phyloP scores from a whole-genome alignment of 2,888 invertebrate species.

The Allacma fusca region DNA sequence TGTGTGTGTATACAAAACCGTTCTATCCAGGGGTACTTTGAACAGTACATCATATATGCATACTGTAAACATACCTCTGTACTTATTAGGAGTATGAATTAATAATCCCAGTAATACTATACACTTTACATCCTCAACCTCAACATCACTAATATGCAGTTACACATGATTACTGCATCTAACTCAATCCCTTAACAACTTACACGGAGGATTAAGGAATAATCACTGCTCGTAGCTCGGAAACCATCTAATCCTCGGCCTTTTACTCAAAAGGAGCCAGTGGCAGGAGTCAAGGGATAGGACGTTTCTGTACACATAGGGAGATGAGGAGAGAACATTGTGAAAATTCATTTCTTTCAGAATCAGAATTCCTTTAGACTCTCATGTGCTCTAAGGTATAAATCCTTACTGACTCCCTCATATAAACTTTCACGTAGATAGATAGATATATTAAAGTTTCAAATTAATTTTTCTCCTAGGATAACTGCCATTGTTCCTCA shows the following conservation, averaged over 20 bases:
- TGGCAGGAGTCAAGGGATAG: not conserved
- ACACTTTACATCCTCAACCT: slow-evolving; percentile 10
- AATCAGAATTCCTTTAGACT: not conserved
- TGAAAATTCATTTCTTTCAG: slow-evolving; percentile 18
- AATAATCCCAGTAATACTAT: not conserved
- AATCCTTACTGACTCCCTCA: not conserved
- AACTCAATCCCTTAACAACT: not conserved
- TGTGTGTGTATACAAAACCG: no score
- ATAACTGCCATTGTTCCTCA: no score
- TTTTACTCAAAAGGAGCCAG: not conserved
- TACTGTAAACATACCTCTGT: not conserved
- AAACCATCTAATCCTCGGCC: not conserved
- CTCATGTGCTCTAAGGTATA: not conserved
- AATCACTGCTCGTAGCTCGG: not conserved
- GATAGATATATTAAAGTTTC: no score
- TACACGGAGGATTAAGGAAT: slow-evolving; percentile 4
- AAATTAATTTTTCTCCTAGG: slow-evolving; percentile 7
- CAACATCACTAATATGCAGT: slow-evolving; percentile 8
- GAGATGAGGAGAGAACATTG: not conserved
- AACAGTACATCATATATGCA: not conserved
- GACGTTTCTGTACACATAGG: not conserved
- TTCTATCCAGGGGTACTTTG: no score
- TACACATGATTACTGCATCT: slow-evolving; percentile 12
- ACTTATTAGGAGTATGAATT: not conserved
- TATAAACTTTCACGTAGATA: slow-evolving; percentile 4